These are phyloP conservation scores for Macrobrachium rosenbergii DNA, from an alignment of 1,140 invertebrate genomes.

Conservation along the genomic window DNA sequence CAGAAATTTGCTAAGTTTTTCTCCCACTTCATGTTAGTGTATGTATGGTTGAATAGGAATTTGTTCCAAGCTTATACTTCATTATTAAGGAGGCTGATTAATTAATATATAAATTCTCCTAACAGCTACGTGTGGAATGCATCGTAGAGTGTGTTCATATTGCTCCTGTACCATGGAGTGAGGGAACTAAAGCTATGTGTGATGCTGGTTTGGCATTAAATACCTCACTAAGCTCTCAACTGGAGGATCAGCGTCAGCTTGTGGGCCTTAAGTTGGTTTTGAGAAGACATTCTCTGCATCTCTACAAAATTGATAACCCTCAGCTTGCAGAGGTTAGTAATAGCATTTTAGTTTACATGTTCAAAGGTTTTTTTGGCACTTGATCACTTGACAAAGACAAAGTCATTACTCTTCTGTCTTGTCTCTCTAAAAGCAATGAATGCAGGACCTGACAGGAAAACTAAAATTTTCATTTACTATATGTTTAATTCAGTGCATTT, in stretches of 20 bases:
- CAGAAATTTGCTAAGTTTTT: too few relatives aligned
- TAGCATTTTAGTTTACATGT: background rate
- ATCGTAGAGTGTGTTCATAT: conserved; percentile 58
- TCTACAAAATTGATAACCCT: conserved; percentile 44
- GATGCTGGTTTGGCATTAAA: conserved; percentile 48
- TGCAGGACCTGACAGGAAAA: too few relatives aligned
- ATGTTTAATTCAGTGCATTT: too few relatives aligned
- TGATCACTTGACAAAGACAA: too few relatives aligned
- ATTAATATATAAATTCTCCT: background rate
- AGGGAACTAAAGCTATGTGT: conserved; percentile 55
- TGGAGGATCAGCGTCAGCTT: conserved; percentile 53
- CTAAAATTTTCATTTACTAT: background rate
- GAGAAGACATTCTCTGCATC: conserved; percentile 51
- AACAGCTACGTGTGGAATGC: conserved; percentile 52
- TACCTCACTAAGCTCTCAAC: conserved; percentile 16
- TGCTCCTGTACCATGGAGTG: conserved; percentile 64
- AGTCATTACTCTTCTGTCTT: too few relatives aligned
- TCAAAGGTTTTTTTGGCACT: too few relatives aligned
- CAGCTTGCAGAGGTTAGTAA: conserved; percentile 48
- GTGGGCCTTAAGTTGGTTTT: conserved; percentile 61
- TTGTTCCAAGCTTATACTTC: too few relatives aligned
- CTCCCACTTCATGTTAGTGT: too few relatives aligned
- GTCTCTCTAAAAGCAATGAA: too few relatives aligned
- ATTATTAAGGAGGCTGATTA: too few relatives aligned
- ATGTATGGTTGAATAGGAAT: too few relatives aligned